Base-by-base conservation (phyloP, 2,888 invertebrate genomes). In the Sinhomidia bicolor region DNA sequence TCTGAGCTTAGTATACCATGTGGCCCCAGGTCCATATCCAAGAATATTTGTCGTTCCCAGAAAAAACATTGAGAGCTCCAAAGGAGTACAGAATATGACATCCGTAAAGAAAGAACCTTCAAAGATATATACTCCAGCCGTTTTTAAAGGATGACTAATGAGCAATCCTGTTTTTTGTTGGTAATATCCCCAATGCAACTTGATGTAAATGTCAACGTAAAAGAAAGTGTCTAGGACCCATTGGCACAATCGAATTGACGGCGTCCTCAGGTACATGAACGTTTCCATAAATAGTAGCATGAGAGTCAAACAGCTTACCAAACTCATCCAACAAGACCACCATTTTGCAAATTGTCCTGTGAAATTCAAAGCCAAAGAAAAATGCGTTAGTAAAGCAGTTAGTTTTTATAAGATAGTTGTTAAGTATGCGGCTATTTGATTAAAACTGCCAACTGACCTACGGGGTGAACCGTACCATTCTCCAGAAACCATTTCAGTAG, bases 121-220 rank as follows among this genome's bases (percentile, higher is more conserved):
- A 17, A 89, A 65, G 7, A 91, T 65, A 60, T 90, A 92, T 20
- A 87, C 60, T 3, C 62, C 10, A 10, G 89, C 88, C 0, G 91
- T 90, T 78, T 90, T 89, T 4, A 91, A n/a, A 0, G 92, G 92
- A 82, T 91, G 91, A 20, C 86, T 82, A 7, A 92, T 85, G 20
- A 92, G 65, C 23, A 91, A 57, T n/a, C 79, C 57, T 17, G 82
- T 85, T 14, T 81, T 71, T 6, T 86, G 83, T 6, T 81, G 76
- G 78, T 89, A 92, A 68, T 91, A 92, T 29, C 81, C 85, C 91
- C 91, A 92, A 29, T 92, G 92, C 80, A 91, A 29, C 29, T 88
- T 82, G 17, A 82, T 82, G 41, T 82, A 82, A 90, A 92, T 85
- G 51, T 92, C 92, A 1, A 90, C 71, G n/a, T 88, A 89, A n/a